These are phyloP conservation scores for Apoda limacodes DNA, from an alignment of 2,888 invertebrate species.

Conservation along the genomic window DNA sequence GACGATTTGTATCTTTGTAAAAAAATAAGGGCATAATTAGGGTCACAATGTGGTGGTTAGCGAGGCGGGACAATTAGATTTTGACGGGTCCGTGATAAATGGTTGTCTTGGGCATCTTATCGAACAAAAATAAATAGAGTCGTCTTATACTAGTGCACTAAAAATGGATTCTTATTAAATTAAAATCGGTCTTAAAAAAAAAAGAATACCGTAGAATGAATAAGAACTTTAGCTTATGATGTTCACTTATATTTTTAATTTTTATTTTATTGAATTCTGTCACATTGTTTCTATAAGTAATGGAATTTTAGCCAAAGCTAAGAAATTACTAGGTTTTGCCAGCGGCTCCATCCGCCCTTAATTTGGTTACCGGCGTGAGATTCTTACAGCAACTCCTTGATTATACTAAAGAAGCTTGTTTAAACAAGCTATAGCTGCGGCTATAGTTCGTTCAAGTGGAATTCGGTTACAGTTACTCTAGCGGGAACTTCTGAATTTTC, in stretches of 20 bases:
- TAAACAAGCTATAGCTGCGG: too few relatives aligned
- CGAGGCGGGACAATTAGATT: constrained; percentile 67
- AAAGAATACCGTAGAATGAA: background rate
- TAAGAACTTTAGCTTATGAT: too few relatives aligned
- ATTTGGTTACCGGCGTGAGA: too few relatives aligned
- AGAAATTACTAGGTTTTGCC: too few relatives aligned
- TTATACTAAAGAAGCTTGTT: too few relatives aligned
- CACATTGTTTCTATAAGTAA: constrained; percentile 4
- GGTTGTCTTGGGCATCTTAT: constrained; percentile 42
- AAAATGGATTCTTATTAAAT: background rate
- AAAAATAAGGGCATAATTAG: constrained; percentile 65
- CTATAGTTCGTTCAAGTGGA: too few relatives aligned
- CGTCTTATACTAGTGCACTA: constrained; percentile 9
- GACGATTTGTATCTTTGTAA: constrained; percentile 50
- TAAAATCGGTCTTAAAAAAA: constrained; percentile 5
- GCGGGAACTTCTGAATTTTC: too few relatives aligned
- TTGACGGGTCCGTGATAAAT: constrained; percentile 67
- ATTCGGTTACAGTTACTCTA: too few relatives aligned
- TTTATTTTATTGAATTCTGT: too few relatives aligned
- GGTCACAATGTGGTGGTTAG: constrained; percentile 62
- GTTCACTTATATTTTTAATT: too few relatives aligned
- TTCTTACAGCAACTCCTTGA: too few relatives aligned
- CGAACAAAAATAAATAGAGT: constrained; percentile 34
- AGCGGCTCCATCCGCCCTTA: too few relatives aligned
- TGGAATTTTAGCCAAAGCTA: constrained; percentile 25